These are phyloP conservation scores for Montipora foliosa DNA, from an alignment of 64 coral and sea anemone species.

Conservation along the genomic window DNA sequence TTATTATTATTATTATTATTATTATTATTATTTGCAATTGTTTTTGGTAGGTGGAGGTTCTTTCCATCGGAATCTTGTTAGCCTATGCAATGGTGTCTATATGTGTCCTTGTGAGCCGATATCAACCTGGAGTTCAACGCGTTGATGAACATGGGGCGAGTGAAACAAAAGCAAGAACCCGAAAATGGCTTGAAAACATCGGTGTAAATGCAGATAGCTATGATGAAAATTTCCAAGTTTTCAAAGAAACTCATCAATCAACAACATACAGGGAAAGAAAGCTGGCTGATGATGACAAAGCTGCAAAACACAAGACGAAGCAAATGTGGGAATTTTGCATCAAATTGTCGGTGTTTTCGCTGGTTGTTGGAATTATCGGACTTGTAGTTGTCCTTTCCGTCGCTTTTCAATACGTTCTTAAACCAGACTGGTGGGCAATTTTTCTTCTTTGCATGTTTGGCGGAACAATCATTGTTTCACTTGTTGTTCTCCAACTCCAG, in stretches of 20 bases:
- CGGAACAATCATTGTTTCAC: neutral
- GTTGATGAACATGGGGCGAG: neutral
- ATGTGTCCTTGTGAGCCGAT: neutral
- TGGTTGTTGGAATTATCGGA: neutral
- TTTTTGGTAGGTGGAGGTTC: constrained; percentile 17
- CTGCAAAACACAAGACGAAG: neutral
- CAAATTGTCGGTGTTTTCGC: neutral
- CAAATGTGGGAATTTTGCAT: neutral
- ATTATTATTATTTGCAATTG: neutral
- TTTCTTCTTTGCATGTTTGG: neutral
- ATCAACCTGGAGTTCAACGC: constrained; percentile 19
- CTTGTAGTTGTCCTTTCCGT: neutral
- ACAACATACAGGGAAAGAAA: neutral
- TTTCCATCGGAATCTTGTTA: constrained; percentile 18
- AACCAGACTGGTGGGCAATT: constrained; percentile 5
- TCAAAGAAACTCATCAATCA: neutral
- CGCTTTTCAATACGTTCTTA: neutral
- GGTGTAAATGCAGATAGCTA: neutral
- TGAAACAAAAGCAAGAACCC: neutral
- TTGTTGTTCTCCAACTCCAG: neutral
- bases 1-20: no score
- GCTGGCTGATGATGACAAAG: no score
- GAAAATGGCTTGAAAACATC: constrained; percentile 15
- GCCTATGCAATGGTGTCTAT: constrained; percentile 17
- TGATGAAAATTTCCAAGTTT: neutral